Evolutionary conservation across 2,797 vertebrate genomes (phyloP), one percentile per base, ranked within the genome.

Genomic region (Semotilus atromaculatus): DNA sequence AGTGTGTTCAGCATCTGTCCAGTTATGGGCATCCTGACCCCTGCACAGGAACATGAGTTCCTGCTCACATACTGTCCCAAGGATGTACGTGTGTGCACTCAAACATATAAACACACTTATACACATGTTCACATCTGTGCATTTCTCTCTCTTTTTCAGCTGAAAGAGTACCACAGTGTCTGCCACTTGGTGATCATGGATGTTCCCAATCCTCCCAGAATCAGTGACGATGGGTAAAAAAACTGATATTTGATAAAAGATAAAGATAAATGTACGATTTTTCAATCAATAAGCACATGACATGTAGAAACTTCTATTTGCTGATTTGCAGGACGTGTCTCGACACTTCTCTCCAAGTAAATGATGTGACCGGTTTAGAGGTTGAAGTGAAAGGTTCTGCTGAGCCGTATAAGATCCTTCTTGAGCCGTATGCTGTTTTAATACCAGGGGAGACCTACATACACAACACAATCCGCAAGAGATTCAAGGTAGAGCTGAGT

Each of bases 341-440:
- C 51, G 85, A 86, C 51, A 29, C 77, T 4, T 85, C 88, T n/a
- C 90, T 91, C 85, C 88, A 85, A 18, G 4, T 88, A 81, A 91
- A 90, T 7, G 95, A 97, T 19, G 92, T 95, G 70, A 95, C 95
- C 6, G 94, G 90, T 38, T 90, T 98, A 94, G 97, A 97, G 90
- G 93, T 99, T 51, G 97, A 99, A 89, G 93, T 97, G 70, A 98
- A 97, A 92, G 97, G 98, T 58, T 92, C 93, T 0, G 92, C 95
- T 0, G 96, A 97, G 89, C 95, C 96, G 0, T 95, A 96, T 92
- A 87, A 94, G 68, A 83, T 99, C 60, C 93, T 97, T 40, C 88
- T 99, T 72, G 97, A 98, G 29, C 98, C 98, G 0, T 97, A 97
- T 0, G 96, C 95, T 68, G 80, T 99, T 71, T 87, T 97, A 18